Evolutionary conservation across 2,888 invertebrate species (phyloP), one percentile per base, ranked within the genome.

Genomic region (Lasioglossum lativentre): DNA sequence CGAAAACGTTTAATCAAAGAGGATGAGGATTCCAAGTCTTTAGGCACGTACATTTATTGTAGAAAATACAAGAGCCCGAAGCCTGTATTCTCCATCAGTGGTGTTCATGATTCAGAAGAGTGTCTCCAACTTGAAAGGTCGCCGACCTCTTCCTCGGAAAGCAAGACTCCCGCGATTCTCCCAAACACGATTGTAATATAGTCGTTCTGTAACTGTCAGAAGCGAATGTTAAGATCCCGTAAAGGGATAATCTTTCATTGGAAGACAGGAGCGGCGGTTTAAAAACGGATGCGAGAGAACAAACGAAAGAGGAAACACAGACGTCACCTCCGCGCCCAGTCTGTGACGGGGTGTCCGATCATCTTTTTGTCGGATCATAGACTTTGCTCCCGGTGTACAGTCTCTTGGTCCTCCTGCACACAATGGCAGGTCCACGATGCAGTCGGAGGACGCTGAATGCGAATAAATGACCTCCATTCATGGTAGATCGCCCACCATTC

Each of bases 381-480:
- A 91, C 85, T 92, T 86, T 86, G 85, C 82, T 82, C 86, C 82
- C 83, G 66, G 66, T 56, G n/a, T 82, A 89, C 88, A 90, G 90
- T 91, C 91, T 91, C 91, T 91, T 86, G 80, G 89, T 86, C 85
- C 85, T 86, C 77, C 77, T 85, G 89, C 83, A 79, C 85, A 93
- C 93, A 93, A 93, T 93, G 92, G 92, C 93, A 93, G 93, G 93
- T 94, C 92, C 92, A 89, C 92, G 92, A 82, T 91, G 90, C 91
- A 90, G 89, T 90, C 87, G 85, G 91, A 90, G 88, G 88, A 81
- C 80, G 82, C 80, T 94, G 93, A 94, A 94, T 94, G 91, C 93
- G 91, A 94, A 93, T 93, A 93, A 94, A 94, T 93, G 94, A 94
- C 92, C 92, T 90, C 93, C 92, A 94, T 94, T 94, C 94, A 94